Base-by-base conservation (phyloP, 2,888 invertebrate genomes). In the Hypselothyrea guttata region DNA sequence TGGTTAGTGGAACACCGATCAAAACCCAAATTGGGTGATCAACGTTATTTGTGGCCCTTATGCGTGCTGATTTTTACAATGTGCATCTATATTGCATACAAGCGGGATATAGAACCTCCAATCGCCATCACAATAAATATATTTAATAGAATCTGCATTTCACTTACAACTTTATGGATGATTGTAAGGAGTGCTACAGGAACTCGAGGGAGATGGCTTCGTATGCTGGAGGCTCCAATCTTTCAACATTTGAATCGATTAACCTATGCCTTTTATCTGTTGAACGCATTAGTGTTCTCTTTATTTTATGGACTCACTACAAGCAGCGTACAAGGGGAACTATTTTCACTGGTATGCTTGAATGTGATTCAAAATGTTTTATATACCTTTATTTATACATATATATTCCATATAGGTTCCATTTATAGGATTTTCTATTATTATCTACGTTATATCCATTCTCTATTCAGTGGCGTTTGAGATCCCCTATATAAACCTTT, bases 241-340 rank as follows among this genome's bases (percentile, higher is more conserved):
- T 90, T 90, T 45, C 89, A 90, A 49, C 90, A 90, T 41, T 28
- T 92, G 1, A 92, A 92, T 74, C 90, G 92, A 62, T 73, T 93
- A 35, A 91, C 92, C 0, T 93, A 92, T 75, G 91, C 91, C 40
- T 91, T 92, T 35, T 93, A 93, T 82, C 88, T 93, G 11, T 59
- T 93, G 12, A 92, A 93, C 89, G 93, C 93, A 0, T 78, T 92
- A 27, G 72, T 92, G 1, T 91, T 92, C 59, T 89, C 88, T 46
- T 86, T 92, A 16, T 77, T 92, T 9, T 91, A 87, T 49, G 87
- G 90, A 11, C 66, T 88, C 44, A 87, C 89, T 3, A 88, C 71
- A 13, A 73, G 84, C 3, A 89, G 89, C 42, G 87, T 87, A 1
- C 87, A 89, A 57, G 87, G 86, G 16, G 89, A 90, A 82, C 89